Base-by-base conservation (phyloP, 2,888 invertebrate genomes). In the Heliconius ismenius region DNA sequence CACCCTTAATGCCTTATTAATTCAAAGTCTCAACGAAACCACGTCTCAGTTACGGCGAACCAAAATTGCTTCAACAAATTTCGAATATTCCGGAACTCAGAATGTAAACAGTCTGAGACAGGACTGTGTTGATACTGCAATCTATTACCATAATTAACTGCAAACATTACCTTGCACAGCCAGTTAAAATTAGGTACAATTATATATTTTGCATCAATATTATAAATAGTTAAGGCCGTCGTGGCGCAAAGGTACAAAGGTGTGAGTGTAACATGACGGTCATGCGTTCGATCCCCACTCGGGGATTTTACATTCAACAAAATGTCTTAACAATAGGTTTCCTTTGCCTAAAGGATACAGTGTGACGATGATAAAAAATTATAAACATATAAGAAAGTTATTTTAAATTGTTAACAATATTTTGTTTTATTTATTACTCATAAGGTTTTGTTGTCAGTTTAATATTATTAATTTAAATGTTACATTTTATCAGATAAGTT, bases 61-160 rank as follows among this genome's bases (percentile, higher is more conserved):
- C 81, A 28, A 78, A 81, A 81, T 79, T 80, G 78, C 75, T 75
- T 62, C 58, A 78, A 78, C 78, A 76, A 78, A 80, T 82, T 79
- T 78, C 76, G 78, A 81, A 81, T 82, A 79, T 78, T 79, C 81
- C 78, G 77, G 81, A 86, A 85, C 83, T 85, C 84, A 84, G 83
- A 81, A 81, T 81, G 83, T 81, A 84, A 84, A 85, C 82, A 84
- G 77, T 79, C 83, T 83, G 79, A 82, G 82, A 83, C 83, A 78
- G 79, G 82, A 79, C 79, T 65, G 81, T 84, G 83, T 83, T 83
- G 87, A 85, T 83, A 82, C 82, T 89, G 89, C 88, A 90, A 88
- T 87, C 88, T 88, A 92, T 92, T 91, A 90, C 84, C 88, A 88
- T 92, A 92, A 92, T 92, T 91, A 91, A 92, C 86, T 84, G 86